Percentiles rank a stretch among this genome's conserved stretches.
These are phyloP conservation scores for Anolis sagrei DNA, from an alignment of 2,113 vertebrate species.

Conservation along the genomic window DNA sequence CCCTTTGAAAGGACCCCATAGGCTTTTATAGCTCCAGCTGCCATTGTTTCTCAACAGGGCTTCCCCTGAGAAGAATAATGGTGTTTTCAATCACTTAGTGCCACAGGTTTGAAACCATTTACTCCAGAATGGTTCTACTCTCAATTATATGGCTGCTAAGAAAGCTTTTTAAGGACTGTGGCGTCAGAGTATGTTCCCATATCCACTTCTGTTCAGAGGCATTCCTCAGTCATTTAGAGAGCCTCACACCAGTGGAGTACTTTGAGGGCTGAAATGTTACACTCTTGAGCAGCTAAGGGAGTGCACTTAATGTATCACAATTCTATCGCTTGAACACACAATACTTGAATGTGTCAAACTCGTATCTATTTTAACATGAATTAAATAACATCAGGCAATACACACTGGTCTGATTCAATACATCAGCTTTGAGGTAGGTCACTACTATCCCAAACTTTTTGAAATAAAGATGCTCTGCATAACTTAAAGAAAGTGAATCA, in stretches of 20 bases:
- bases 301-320: conserved; percentile 58
- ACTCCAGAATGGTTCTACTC: neutral
- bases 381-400: conserved; percentile 56
- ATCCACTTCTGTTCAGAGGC: neutral
- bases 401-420: conserved; percentile 20
- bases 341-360: conserved; percentile 53
- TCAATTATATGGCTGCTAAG: neutral
- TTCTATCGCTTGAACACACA: conserved; percentile 65
- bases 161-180: neutral
- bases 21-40: conserved; percentile 55
- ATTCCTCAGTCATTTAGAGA: conserved; percentile 46
- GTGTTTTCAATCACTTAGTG: conserved; percentile 1
- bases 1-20: conserved; percentile 58
- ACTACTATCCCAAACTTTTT: conserved; percentile 10
- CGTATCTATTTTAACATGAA: conserved; percentile 51
- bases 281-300: conserved; percentile 68
- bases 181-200: neutral
- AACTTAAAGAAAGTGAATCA: neutral
- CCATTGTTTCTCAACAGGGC: neutral
- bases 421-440: neutral
- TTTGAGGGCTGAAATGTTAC: conserved; percentile 67
- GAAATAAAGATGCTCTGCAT: neutral
- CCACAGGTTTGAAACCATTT: conserved; percentile 15
- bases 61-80: conserved; percentile 13
- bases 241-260: conserved; percentile 36